phyloP scores from a whole-genome alignment of 2,113 vertebrate species.

The Paratilapia polleni region DNA sequence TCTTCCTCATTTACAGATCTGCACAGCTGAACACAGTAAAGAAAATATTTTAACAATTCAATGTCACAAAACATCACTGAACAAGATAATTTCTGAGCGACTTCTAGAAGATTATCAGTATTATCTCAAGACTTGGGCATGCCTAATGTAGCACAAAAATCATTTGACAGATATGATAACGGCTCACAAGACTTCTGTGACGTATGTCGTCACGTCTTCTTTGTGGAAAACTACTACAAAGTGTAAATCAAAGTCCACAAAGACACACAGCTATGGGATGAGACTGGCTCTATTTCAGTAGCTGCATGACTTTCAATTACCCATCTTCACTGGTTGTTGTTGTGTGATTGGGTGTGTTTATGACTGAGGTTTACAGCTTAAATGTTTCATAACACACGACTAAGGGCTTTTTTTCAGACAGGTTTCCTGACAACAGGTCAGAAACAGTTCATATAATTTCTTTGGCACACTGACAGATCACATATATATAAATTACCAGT shows the following conservation, averaged over 20 bases:
- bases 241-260: constrained; percentile 58
- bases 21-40: not conserved
- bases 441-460: not conserved
- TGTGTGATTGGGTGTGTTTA: constrained; percentile 25
- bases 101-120: not conserved
- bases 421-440: not conserved
- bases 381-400: constrained; percentile 24
- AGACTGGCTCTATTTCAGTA: not conserved
- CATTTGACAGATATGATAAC: not conserved
- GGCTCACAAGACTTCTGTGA: not conserved
- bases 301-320: not conserved
- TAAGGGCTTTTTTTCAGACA: not conserved
- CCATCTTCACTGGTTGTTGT: constrained; percentile 7
- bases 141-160: not conserved
- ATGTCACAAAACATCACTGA: not conserved
- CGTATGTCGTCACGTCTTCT: not conserved
- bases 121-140: not conserved
- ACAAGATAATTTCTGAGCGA: not conserved
- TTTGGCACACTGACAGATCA: not conserved
- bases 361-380: constrained; percentile 13
- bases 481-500: not conserved
- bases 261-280: not conserved
- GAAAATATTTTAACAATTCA: not conserved
- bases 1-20: not conserved
- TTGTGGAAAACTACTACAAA: constrained; percentile 47